phyloP scores from a whole-genome alignment of 2,797 vertebrate genomes.

The Alectoris magna region DNA sequence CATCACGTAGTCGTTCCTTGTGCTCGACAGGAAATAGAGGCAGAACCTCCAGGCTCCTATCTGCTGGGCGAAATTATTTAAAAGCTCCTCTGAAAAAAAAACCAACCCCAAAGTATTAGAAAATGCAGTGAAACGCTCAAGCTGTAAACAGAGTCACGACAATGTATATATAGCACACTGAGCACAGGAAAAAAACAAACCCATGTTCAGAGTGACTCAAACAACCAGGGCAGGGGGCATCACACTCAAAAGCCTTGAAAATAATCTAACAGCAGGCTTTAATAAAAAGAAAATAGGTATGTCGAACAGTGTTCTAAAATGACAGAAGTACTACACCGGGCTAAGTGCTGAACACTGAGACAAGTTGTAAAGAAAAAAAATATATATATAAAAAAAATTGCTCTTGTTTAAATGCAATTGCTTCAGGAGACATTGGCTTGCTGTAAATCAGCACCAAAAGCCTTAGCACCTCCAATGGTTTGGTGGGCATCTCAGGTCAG shows the following conservation, averaged over 20 bases:
- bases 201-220: neutral
- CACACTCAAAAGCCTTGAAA: neutral
- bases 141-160: neutral
- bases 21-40: slow-evolving; percentile 97
- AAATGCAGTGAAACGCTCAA: slow-evolving; percentile 32
- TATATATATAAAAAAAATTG: neutral
- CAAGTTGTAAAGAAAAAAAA: neutral
- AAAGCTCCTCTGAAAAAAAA: slow-evolving; percentile 90
- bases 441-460: neutral
- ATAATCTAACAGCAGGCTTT: neutral
- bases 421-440: neutral
- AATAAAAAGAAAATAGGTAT: neutral
- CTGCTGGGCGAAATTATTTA: slow-evolving; percentile 99
- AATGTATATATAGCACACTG: neutral
- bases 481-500: neutral
- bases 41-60: slow-evolving; percentile 97
- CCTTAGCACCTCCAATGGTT: neutral
- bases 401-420: neutral
- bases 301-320: neutral
- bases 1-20: slow-evolving; percentile 98
- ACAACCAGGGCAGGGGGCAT: neutral
- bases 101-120: slow-evolving; percentile 52
- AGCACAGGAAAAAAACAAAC: neutral
- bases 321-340: neutral
- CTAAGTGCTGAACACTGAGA: neutral